Conservation (phyloP, 2,888 invertebrate species). For the Unio pictorum region DNA sequence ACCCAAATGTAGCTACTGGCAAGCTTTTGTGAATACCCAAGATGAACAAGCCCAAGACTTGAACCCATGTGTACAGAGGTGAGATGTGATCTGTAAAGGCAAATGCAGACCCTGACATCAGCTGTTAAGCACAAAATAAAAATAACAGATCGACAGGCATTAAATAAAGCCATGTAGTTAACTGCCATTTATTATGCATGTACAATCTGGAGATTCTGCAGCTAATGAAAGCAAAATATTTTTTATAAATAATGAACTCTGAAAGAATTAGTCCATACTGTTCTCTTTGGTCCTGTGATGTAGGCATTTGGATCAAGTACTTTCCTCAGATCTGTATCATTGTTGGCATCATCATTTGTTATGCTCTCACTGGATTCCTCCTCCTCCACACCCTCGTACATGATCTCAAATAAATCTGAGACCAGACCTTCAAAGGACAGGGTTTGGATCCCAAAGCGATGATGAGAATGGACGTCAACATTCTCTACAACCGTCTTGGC, state of each 20-base stretch:
- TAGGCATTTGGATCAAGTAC: constrained; percentile 35
- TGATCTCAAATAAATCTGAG: constrained; percentile 52
- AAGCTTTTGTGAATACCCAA: no score
- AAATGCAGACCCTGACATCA: no score
- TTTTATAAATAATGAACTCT: neutral
- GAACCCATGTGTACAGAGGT: no score
- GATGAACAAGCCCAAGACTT: no score
- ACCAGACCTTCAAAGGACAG: constrained; percentile 50
- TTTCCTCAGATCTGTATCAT: constrained; percentile 29
- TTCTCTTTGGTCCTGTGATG: constrained; percentile 50
- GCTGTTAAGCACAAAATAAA: no score
- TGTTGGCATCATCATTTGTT: constrained; percentile 28
- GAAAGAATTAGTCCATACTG: constrained; percentile 31
- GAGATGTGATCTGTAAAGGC: no score
- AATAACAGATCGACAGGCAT: no score
- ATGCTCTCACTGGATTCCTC: constrained; percentile 10
- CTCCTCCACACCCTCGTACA: constrained; percentile 48
- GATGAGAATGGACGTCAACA: constrained; percentile 48
- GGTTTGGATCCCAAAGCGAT: constrained; percentile 61
- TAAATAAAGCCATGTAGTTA: no score
- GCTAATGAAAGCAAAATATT: no score
- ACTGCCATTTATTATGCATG: no score
- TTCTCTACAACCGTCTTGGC: constrained; percentile 60
- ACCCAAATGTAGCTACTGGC: no score
- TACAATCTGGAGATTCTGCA: no score